phyloP scores from a whole-genome alignment of 1,140 invertebrate species.

The Halyomorpha halys region DNA sequence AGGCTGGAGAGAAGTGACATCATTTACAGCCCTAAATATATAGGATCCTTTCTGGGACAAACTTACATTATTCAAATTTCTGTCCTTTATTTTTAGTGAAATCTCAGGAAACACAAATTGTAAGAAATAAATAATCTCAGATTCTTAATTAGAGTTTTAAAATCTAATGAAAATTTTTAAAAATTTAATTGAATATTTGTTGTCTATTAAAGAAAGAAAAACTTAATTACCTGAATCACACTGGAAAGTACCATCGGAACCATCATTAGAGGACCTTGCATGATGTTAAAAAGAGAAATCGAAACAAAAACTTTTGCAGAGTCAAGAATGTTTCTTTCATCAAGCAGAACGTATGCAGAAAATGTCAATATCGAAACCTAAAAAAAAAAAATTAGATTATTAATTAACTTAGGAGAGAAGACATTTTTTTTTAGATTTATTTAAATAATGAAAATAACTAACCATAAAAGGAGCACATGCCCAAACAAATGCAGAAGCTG shows the following conservation, averaged over 20 bases:
- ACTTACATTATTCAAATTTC: too few species aligned
- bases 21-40: too few species aligned
- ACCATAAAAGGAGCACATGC: slow-evolving; percentile 49
- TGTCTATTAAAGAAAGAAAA: not conserved
- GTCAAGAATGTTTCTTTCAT: slow-evolving; percentile 40
- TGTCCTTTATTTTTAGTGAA: too few species aligned
- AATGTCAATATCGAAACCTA: slow-evolving; percentile 3
- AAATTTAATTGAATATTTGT: too few species aligned
- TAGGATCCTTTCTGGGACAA: too few species aligned
- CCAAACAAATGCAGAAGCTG: slow-evolving; percentile 45
- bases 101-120: too few species aligned
- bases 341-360: slow-evolving; percentile 36
- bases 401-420: too few species aligned
- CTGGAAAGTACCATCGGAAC: slow-evolving; percentile 41
- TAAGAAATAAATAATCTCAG: too few species aligned
- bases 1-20: too few species aligned
- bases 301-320: slow-evolving; percentile 52
- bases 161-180: too few species aligned
- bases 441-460: slow-evolving; percentile 24
- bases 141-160: too few species aligned
- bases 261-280: slow-evolving; percentile 40
- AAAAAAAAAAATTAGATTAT: slow-evolving; percentile 16
- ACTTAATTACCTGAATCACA: slow-evolving; percentile 67
- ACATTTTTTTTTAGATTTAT: too few species aligned
- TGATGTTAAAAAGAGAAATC: slow-evolving; percentile 48